phyloP scores from a whole-genome alignment of 2,113 vertebrate species.

The Beaufortia kweichowensis region DNA sequence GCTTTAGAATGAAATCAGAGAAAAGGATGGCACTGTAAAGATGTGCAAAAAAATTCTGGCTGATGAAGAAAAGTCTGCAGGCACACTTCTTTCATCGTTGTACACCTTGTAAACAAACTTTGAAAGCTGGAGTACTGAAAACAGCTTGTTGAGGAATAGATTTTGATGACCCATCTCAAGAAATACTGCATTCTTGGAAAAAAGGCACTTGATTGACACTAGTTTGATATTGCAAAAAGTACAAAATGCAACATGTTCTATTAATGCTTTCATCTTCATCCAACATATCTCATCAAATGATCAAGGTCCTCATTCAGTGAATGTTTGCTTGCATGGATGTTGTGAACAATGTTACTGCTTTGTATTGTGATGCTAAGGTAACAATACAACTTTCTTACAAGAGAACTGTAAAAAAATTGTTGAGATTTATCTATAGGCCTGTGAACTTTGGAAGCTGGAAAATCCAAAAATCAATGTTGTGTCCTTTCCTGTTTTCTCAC shows the following conservation, averaged over 20 bases:
- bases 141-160: no score
- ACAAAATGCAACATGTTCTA: neutral
- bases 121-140: no score
- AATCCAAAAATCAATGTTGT: neutral
- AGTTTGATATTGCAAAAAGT: constrained; percentile 4
- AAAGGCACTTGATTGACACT: neutral
- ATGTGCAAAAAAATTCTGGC: neutral
- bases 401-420: neutral
- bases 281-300: neutral
- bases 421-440: neutral
- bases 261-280: neutral
- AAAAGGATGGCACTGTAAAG: no score
- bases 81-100: neutral
- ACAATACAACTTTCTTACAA: neutral
- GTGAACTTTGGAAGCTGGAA: constrained; percentile 8
- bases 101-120: no score
- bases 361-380: neutral
- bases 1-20: neutral
- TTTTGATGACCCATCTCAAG: no score
- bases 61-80: neutral
- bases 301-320: neutral
- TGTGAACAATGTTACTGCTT: neutral
- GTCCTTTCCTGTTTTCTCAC: neutral
- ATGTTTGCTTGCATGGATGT: neutral
- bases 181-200: neutral